Base-by-base conservation (phyloP, 2,888 invertebrate species). In the Acholoe squamosa region DNA sequence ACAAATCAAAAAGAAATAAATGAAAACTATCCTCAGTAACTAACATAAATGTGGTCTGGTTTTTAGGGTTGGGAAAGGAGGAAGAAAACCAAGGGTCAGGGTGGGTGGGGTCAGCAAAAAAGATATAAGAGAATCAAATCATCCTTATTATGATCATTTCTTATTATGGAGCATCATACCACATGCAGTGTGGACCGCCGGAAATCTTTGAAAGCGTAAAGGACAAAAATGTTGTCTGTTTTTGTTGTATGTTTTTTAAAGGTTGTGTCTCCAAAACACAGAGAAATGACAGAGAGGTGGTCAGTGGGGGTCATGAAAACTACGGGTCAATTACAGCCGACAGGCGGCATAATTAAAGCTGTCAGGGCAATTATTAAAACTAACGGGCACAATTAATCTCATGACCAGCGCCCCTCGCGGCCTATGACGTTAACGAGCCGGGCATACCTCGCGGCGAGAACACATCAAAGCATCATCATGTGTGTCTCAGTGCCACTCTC, bases 341-440 rank as follows among this genome's bases (percentile, higher is more conserved):
- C 31, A 25, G 28, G 25, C 28, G 31, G 28, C 14, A 16, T 71
- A 71, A 71, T 71, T 71, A 71, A 71, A 71, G 14, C 71, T 71
- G 71, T 71, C 71, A 71, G 71, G 71, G 31, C n/a, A 71, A 71
- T 71, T 28, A 71, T 71, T 71, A 71, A 71, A 71, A 71, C 71
- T 25, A 25, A 71, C 28, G 71, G 28, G 71, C 71, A 71, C 71
- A 71, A 71, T 71, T 71, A 71, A 71, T 71, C 71, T 71, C 71
- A 71, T 71, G 28, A 71, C 3, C 14, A 25, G 19, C n/a, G 71
- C 31, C 25, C 14, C 28, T 71, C 14, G 71, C 16, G 71, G 71
- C 71, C 28, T 25, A 28, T 71, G 71, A 28, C 25, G 71, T n/a
- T 71, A 71, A 71, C 71, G 71, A 71, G 71, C 71, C 71, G 28